Evolutionary conservation across 2,113 vertebrate species (phyloP).

Genomic region (Meleagris gallopavo): DNA sequence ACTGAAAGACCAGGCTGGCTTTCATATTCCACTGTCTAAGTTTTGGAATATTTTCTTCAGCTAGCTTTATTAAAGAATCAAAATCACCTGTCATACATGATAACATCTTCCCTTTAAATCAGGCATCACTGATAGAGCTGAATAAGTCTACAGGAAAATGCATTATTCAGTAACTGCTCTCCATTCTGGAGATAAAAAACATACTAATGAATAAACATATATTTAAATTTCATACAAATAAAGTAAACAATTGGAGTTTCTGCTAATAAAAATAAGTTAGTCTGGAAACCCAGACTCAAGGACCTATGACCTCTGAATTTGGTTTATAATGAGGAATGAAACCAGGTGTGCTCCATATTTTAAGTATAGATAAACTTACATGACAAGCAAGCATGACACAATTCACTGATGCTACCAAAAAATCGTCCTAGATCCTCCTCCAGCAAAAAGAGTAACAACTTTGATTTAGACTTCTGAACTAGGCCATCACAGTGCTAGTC

Average conservation of each 20-base stretch:
- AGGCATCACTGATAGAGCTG: neutral
- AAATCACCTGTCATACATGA: neutral
- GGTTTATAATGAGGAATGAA: neutral
- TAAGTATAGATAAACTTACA: neutral
- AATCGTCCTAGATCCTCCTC: neutral
- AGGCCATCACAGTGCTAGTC: neutral
- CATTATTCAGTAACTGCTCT: neutral
- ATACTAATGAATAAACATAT: neutral
- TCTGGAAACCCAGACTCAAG: neutral
- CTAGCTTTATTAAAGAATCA: neutral
- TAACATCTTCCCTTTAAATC: neutral
- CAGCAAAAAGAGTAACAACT: neutral
- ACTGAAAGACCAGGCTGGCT: neutral
- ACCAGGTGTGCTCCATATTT: neutral
- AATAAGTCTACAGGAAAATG: neutral
- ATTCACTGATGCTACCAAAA: neutral
- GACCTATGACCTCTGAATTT: neutral
- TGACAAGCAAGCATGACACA: neutral
- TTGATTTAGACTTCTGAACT: neutral
- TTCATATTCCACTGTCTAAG: neutral
- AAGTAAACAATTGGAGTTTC: neutral
- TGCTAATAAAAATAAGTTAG: neutral
- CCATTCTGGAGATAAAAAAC: neutral
- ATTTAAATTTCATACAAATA: neutral
- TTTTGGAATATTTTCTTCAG: slow-evolving; percentile 1